phyloP scores from a whole-genome alignment of 2,888 invertebrate genomes.

The Meteorus cinctellus region DNA sequence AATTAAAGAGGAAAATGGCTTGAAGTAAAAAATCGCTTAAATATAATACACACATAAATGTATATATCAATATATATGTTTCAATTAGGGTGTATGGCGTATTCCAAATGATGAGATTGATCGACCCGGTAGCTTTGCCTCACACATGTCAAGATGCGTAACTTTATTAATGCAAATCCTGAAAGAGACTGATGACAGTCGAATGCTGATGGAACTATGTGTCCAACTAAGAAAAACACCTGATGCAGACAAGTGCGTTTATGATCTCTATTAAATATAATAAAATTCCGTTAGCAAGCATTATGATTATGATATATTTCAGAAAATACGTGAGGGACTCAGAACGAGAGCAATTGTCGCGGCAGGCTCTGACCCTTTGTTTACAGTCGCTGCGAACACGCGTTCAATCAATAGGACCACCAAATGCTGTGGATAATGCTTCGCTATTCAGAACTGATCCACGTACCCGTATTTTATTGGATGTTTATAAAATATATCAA shows the following conservation, averaged over 20 bases:
- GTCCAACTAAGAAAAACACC: constrained; percentile 86
- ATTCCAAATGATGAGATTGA: constrained; percentile 93
- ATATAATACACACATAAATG: neutral
- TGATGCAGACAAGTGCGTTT: constrained; percentile 86
- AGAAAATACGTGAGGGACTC: constrained; percentile 89
- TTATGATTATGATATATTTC: constrained; percentile 53
- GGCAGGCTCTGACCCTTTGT: constrained; percentile 85
- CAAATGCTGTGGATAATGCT: constrained; percentile 58
- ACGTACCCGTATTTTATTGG: constrained; percentile 74
- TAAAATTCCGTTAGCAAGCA: neutral
- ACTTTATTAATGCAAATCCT: constrained; percentile 87
- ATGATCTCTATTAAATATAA: neutral
- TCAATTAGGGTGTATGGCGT: constrained; percentile 88
- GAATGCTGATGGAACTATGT: constrained; percentile 85
- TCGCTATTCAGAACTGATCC: constrained; percentile 63
- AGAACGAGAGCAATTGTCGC: constrained; percentile 87
- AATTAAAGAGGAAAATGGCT: too few species aligned
- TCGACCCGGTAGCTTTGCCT: constrained; percentile 91
- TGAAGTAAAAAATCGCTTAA: too few species aligned
- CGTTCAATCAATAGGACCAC: constrained; percentile 74
- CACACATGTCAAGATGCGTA: constrained; percentile 91
- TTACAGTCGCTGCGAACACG: constrained; percentile 81
- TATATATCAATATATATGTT: neutral
- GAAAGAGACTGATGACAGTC: constrained; percentile 85
- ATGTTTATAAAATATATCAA: constrained; percentile 81